A percentile compares a stretch with the other conserved stretches of the same genome.
phyloP scores from a whole-genome alignment of 2,888 invertebrate genomes.

The Celastrina argiolus region DNA sequence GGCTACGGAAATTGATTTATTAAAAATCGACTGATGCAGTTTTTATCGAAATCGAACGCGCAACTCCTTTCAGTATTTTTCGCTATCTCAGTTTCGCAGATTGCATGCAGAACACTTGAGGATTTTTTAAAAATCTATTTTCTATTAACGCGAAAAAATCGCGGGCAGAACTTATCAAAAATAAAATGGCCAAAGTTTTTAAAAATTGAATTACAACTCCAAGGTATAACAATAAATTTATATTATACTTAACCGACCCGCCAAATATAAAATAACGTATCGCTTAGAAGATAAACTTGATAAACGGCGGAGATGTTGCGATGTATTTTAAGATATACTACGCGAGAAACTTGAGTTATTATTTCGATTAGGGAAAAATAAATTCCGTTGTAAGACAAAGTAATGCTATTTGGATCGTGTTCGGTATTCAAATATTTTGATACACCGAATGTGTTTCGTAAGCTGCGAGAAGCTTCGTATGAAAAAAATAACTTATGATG shows the following conservation, averaged over 20 bases:
- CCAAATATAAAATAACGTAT: slow-evolving; percentile 14
- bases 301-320: background rate
- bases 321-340: slow-evolving; percentile 13
- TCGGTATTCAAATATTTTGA: slow-evolving; percentile 9
- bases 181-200: background rate
- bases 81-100: too few species aligned
- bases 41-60: too few species aligned
- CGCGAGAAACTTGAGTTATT: slow-evolving; percentile 18
- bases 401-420: background rate
- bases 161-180: too few species aligned
- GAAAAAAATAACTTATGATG: background rate
- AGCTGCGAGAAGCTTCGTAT: background rate
- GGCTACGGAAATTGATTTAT: too few species aligned
- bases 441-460: background rate
- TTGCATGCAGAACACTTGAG: too few species aligned
- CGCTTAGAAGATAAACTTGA: background rate
- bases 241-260: background rate
- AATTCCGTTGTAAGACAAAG: slow-evolving; percentile 9
- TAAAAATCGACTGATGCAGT: too few species aligned
- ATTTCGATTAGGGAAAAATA: slow-evolving; percentile 19
- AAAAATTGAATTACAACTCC: background rate
- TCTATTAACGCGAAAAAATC: too few species aligned
- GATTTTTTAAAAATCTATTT: too few species aligned
- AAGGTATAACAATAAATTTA: too few species aligned
- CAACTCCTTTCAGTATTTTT: too few species aligned